phyloP scores from a whole-genome alignment of 2,888 invertebrate species.

The Agrochola litura region DNA sequence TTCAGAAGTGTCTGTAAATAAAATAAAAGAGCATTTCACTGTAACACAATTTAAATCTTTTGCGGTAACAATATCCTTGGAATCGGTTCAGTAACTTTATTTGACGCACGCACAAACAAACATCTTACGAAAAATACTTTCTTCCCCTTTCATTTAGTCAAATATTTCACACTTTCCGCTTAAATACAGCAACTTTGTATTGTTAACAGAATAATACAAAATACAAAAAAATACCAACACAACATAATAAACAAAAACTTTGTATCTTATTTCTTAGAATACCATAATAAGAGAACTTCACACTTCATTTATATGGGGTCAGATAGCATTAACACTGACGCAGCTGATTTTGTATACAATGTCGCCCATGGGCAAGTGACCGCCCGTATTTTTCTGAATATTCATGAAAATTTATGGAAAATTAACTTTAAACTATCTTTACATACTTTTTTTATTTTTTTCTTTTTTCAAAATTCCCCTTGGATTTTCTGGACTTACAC shows the following conservation, averaged over 20 bases:
- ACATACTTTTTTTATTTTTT: too few species aligned
- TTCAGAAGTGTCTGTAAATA: neutral
- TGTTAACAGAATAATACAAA: constrained; percentile 22
- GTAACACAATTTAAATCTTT: neutral
- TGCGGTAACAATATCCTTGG: neutral
- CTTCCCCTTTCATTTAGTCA: neutral
- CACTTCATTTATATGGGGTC: constrained; percentile 47
- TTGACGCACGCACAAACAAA: constrained; percentile 25
- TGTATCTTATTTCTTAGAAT: constrained; percentile 39
- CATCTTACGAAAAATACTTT: neutral
- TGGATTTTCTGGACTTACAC: too few species aligned
- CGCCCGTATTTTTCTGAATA: too few species aligned
- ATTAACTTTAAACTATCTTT: too few species aligned
- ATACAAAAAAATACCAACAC: constrained; percentile 25
- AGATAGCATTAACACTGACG: constrained; percentile 1
- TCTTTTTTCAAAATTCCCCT: too few species aligned
- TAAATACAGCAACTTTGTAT: constrained; percentile 17
- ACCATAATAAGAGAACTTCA: constrained; percentile 29
- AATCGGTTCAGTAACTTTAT: constrained; percentile 9
- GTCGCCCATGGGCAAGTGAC: too few species aligned
- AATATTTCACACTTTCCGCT: constrained; percentile 9
- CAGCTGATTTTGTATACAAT: neutral
- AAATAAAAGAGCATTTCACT: neutral
- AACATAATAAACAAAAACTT: constrained; percentile 40
- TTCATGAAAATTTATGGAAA: too few species aligned